Evolutionary conservation across 2,113 vertebrate species (phyloP), one percentile per base, ranked within the genome.

Genomic region (Murina feae): DNA sequence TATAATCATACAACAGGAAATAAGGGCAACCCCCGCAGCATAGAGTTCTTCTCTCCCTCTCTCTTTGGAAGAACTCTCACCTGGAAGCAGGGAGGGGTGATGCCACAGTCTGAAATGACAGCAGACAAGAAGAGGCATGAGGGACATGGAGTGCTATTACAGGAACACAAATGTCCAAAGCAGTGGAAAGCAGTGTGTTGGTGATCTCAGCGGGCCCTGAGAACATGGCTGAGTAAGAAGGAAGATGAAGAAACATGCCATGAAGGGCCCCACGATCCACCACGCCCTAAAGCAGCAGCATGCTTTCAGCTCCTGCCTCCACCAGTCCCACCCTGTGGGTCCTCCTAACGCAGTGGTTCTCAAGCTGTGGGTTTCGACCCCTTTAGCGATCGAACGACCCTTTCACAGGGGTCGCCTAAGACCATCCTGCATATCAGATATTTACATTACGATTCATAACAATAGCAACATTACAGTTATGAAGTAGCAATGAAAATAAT

Each of bases 1-100:
- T 85, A 86, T 17, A 76, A 68, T 37, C 32, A 75, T 13, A 80
- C 58, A 78, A 81, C 35, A 84, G 39, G 76, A 87, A 75, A 74
- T 11, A 44, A 25, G 53, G 28, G 25, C n/a, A 58, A 17, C 9
- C 32, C 32, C 65, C n/a, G 4, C 16, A 35, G 55, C 14, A 5
- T 9, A 53, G 47, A 44, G 30, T 35, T 42, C 30, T 28, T 37
- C 51, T 51, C 68, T 63, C 25, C 7, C 21, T 28, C 16, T 1
- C 49, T 20, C 14, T 66, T 65, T 9, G 44, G 11, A 51, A 44
- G 25, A 20, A 42, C 23, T 30, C 44, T 79, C 32, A 65, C 37
- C 21, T 71, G 47, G 69, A 63, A 51, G 39, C 60, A 28, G 78
- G 30, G 14, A 16, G 30, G 32, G 14, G 25, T 2, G 23, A 23